Evolutionary conservation across 2,888 invertebrate species (phyloP), one percentile per base, ranked within the genome.

Genomic region (Nymphalis polychloros): DNA sequence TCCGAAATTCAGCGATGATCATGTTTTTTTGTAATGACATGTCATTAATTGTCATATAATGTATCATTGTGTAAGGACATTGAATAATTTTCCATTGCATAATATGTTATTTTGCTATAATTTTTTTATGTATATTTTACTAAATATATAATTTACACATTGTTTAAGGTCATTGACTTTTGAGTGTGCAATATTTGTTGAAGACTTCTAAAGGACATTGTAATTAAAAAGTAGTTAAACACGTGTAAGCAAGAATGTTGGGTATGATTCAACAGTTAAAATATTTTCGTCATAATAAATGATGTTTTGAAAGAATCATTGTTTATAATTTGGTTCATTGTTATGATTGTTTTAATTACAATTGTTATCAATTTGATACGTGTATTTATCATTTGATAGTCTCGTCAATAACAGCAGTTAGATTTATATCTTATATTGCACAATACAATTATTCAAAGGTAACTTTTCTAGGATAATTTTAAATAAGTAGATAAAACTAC

Each of bases 161-260:
- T 13, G 35, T 57, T 13, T 41, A 6, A 57, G 10, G 35, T 41
- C 35, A 57, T 41, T 19, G 57, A 35, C 57, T 41, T 19, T 57
- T 41, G 19, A 57, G 57, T 5, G 35, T 57, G 53, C 31, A 55
- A 31, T 57, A 19, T 41, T 27, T 57, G 7, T 8, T 13, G 35
- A 17, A 35, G 35, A 55, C 35, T n/a, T 17, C n/a, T 8, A 41
- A 19, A 57, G 57, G 19, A 57, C 57, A 35, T 41, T 57, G 57
- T 57, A 41, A 57, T 57, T 57, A 57, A 57, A 57, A 57, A 19
- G 57, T 41, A 57, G 41, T 35, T 19, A 4, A 41, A 57, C 57
- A 57, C 57, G 57, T 57, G 57, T 57, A 57, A 41, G 19, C 17
- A 49, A 41, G 41, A 41, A 13, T 41, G 41, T 41, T 41, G 41